Percentiles rank a stretch among this genome's conserved stretches.
phyloP scores from a whole-genome alignment of 53 echinoderm and acorn worm species.

The Patiria pectinifera region DNA sequence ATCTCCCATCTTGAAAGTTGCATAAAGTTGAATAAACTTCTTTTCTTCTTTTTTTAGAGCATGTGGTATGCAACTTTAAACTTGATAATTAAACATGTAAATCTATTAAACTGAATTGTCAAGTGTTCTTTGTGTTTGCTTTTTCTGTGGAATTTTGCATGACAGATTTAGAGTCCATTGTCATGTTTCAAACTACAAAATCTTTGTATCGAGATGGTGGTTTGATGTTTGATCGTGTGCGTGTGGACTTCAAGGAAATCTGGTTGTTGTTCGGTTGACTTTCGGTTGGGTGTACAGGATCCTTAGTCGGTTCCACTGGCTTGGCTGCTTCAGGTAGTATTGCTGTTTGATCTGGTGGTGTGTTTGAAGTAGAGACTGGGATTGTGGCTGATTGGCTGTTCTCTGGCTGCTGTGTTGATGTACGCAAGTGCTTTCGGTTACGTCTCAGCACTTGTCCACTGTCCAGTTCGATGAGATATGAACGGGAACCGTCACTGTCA shows the following conservation, averaged over 20 bases:
- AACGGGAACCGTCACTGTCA: too few relatives aligned
- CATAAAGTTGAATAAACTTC: too few relatives aligned
- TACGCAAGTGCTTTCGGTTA: slow-evolving; percentile 41
- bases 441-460: too few relatives aligned
- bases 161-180: too few relatives aligned
- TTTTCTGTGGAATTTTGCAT: too few relatives aligned
- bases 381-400: neutral
- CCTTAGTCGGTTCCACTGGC: neutral
- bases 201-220: slow-evolving; percentile 2
- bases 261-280: neutral
- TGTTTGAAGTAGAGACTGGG: neutral
- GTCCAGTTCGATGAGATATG: too few relatives aligned
- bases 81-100: too few relatives aligned
- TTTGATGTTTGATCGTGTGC: slow-evolving; percentile 9
- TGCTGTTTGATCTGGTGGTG: neutral
- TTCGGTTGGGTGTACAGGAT: neutral
- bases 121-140: too few relatives aligned
- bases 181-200: slow-evolving; percentile 26
- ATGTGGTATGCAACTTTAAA: too few relatives aligned
- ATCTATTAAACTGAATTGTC: too few relatives aligned
- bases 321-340: neutral
- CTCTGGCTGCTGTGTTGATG: neutral
- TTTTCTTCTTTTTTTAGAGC: too few relatives aligned
- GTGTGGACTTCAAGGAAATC: slow-evolving; percentile 1
- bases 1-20: too few relatives aligned